Percentiles rank a stretch among this genome's conserved stretches.
Conservation (phyloP, 2,797 vertebrate species). For the Bryconaethiops microstoma region DNA sequence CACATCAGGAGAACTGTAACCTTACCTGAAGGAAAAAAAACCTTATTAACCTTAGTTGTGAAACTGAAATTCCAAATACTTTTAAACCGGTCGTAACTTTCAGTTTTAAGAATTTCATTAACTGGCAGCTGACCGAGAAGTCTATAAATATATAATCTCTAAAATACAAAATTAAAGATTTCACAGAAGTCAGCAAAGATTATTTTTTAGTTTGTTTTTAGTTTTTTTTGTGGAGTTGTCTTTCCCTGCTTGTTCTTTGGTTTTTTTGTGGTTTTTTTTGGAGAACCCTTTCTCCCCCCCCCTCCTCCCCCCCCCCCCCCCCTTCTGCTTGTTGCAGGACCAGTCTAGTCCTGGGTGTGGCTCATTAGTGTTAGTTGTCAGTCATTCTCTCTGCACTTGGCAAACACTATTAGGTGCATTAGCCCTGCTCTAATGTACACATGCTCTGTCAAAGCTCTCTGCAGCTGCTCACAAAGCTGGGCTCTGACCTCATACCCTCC, state of each 20-base stretch:
- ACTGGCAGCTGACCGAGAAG: too few relatives aligned
- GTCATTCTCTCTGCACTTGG: conserved; percentile 66
- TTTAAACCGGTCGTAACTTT: too few relatives aligned
- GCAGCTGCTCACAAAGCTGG: conserved; percentile 54
- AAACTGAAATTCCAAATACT: too few relatives aligned
- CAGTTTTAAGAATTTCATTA: too few relatives aligned
- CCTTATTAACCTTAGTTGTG: too few relatives aligned
- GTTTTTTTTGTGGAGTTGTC: not conserved
- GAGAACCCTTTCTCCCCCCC: not conserved
- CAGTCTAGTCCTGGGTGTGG: conserved; percentile 63
- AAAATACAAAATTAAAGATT: conserved; percentile 3
- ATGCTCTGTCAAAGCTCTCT: conserved; percentile 54
- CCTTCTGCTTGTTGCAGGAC: conserved; percentile 47
- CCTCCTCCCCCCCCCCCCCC: conserved; percentile 22
- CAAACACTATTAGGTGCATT: conserved; percentile 67
- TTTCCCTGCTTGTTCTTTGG: too few relatives aligned
- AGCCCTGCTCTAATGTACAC: conserved; percentile 61
- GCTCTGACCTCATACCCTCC: conserved; percentile 40
- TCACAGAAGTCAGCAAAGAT: not conserved
- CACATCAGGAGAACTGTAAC: too few relatives aligned
- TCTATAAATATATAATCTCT: not conserved
- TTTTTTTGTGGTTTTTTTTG: too few relatives aligned
- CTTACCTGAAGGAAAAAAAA: too few relatives aligned
- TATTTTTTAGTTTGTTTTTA: not conserved
- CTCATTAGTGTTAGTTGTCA: conserved; percentile 70